phyloP scores from a whole-genome alignment of 2,797 vertebrate species.

The Pseudochromis fuscus region DNA sequence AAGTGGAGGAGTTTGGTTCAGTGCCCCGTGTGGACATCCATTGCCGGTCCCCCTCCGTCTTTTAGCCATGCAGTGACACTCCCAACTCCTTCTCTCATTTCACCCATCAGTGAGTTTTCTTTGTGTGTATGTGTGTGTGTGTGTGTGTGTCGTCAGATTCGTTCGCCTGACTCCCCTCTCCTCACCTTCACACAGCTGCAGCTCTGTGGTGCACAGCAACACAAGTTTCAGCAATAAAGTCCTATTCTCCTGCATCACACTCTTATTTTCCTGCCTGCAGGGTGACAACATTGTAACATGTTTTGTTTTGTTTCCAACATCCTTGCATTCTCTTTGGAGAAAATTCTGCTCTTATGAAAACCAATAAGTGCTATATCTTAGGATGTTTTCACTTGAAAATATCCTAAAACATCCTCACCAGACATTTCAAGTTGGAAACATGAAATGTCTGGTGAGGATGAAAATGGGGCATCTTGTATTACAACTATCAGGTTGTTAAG shows the following conservation, averaged over 20 bases:
- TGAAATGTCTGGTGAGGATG: too few relatives aligned
- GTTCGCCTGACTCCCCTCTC: slow-evolving; percentile 36
- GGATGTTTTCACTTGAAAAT: too few relatives aligned
- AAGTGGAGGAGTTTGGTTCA: slow-evolving; percentile 46
- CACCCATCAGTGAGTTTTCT: slow-evolving; percentile 72
- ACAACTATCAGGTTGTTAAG: too few relatives aligned
- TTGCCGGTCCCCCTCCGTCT: slow-evolving; percentile 49
- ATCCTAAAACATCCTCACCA: too few relatives aligned
- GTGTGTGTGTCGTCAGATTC: slow-evolving; percentile 38
- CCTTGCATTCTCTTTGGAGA: slow-evolving; percentile 13
- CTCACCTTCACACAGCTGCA: slow-evolving; percentile 55
- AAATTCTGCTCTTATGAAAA: neutral
- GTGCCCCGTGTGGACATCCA: slow-evolving; percentile 48
- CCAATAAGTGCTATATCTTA: neutral
- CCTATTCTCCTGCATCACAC: slow-evolving; percentile 8
- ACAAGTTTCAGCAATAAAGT: slow-evolving; percentile 37
- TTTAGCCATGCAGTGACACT: slow-evolving; percentile 68
- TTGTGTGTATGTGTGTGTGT: slow-evolving; percentile 28
- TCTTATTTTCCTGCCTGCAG: neutral
- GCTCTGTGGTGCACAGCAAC: slow-evolving; percentile 30
- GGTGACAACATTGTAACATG: slow-evolving; percentile 6
- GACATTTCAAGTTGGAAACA: too few relatives aligned
- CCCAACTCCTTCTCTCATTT: slow-evolving; percentile 77
- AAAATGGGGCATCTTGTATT: too few relatives aligned
- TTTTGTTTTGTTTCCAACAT: neutral